Evolutionary conservation across 1,140 invertebrate species (phyloP).

Genomic region (Zaprionus taronus): DNA sequence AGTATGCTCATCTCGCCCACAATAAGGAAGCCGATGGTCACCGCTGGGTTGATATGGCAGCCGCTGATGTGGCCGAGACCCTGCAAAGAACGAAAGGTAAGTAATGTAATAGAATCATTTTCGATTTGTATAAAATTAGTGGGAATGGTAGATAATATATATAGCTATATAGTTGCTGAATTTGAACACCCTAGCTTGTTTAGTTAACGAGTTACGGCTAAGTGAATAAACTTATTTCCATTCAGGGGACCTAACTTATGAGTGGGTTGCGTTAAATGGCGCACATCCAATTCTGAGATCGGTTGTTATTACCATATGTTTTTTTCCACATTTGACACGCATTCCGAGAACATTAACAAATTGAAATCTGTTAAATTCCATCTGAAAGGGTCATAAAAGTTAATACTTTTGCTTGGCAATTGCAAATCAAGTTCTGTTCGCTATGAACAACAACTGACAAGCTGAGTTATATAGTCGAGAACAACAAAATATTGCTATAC

Average conservation of each 20-base stretch:
- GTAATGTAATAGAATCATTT: neutral
- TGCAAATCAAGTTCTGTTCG: slow-evolving; percentile 16
- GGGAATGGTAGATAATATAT: neutral
- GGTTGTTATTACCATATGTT: neutral
- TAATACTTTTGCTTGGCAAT: neutral
- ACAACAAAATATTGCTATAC: slow-evolving; percentile 1
- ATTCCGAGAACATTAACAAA: slow-evolving; percentile 8
- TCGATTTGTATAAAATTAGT: neutral
- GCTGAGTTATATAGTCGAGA: slow-evolving; percentile 2
- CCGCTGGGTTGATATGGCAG: slow-evolving; percentile 95
- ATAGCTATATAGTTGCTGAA: neutral
- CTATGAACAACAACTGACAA: neutral
- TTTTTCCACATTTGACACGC: slow-evolving; percentile 1
- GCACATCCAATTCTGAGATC: neutral
- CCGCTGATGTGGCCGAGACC: slow-evolving; percentile 93
- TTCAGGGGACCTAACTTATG: no score
- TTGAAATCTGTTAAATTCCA: slow-evolving; percentile 23
- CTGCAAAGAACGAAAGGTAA: slow-evolving; percentile 85
- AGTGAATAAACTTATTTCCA: neutral
- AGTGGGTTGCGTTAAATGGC: neutral
- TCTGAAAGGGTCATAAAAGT: slow-evolving; percentile 22
- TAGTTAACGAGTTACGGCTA: neutral
- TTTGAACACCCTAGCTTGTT: neutral
- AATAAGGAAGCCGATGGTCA: slow-evolving; percentile 91
- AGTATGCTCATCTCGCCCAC: slow-evolving; percentile 92